phyloP scores from a whole-genome alignment of 2,797 vertebrate genomes.

The Galaxias olidus region DNA sequence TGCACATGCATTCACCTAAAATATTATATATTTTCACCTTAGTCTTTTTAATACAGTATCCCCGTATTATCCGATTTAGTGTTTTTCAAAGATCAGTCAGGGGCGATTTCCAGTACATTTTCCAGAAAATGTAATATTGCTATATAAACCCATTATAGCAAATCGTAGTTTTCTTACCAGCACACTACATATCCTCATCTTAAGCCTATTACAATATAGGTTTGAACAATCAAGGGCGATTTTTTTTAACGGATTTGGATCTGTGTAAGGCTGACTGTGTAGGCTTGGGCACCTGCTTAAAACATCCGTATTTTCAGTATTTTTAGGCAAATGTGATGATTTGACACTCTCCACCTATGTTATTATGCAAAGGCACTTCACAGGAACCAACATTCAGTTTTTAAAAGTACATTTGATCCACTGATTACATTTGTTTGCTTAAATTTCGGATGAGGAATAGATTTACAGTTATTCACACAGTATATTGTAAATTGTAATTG shows the following conservation, averaged over 20 bases:
- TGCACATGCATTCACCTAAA: neutral
- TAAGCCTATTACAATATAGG: neutral
- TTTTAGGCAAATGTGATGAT: neutral
- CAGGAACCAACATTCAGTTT: neutral
- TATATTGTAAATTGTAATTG: no score
- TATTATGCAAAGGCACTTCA: conserved; percentile 43
- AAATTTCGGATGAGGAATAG: neutral
- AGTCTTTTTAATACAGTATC: neutral
- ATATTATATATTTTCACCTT: neutral
- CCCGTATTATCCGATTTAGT: neutral
- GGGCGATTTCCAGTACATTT: neutral
- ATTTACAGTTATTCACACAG: no score
- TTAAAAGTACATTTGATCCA: neutral
- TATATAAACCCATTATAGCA: conserved; percentile 23
- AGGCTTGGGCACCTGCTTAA: neutral
- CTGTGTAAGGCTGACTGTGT: conserved; percentile 15
- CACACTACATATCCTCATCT: neutral
- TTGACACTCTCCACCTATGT: neutral
- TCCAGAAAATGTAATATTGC: conserved; percentile 16
- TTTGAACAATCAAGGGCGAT: neutral
- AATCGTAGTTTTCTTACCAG: conserved; percentile 6
- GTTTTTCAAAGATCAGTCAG: no score
- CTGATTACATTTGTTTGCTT: neutral
- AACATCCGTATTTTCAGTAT: neutral
- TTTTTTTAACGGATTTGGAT: neutral